Conservation (phyloP, 2,797 vertebrate genomes). For the Ataeniobius toweri region DNA sequence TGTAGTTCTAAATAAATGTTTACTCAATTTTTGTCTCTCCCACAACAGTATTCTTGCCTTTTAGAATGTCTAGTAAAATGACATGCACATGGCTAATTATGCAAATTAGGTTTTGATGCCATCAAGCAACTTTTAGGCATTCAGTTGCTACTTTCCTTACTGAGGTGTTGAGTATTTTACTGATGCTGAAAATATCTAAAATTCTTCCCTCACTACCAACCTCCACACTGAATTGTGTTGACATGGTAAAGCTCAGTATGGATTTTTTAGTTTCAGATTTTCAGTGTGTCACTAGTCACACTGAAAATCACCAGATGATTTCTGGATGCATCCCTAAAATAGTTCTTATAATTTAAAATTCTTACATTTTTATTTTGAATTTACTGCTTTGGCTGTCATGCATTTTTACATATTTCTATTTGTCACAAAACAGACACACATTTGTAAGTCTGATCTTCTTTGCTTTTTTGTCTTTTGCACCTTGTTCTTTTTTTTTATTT, state of each 20-base stretch:
- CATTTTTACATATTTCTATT: slow-evolving; percentile 27
- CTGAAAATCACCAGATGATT: background rate
- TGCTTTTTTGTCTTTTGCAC: slow-evolving; percentile 46
- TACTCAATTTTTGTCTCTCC: no score
- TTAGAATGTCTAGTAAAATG: no score
- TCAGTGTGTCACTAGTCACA: background rate
- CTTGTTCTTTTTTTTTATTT: slow-evolving; percentile 17
- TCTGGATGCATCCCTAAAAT: background rate
- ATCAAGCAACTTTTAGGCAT: background rate
- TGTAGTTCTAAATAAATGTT: no score
- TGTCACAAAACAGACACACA: slow-evolving; percentile 27
- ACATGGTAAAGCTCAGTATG: background rate
- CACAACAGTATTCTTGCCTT: no score
- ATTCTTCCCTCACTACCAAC: background rate
- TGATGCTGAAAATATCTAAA: background rate
- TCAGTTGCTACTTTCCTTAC: background rate
- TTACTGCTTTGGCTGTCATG: slow-evolving; percentile 23
- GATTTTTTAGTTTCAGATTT: background rate
- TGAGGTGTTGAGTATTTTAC: background rate
- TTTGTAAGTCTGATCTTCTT: slow-evolving; percentile 41
- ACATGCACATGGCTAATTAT: background rate
- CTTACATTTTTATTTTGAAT: background rate
- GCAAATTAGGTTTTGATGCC: background rate
- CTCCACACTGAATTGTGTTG: background rate
- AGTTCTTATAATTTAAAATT: background rate